phyloP scores from a whole-genome alignment of 2,888 invertebrate genomes.

The Gonocerus acuteangulatus region DNA sequence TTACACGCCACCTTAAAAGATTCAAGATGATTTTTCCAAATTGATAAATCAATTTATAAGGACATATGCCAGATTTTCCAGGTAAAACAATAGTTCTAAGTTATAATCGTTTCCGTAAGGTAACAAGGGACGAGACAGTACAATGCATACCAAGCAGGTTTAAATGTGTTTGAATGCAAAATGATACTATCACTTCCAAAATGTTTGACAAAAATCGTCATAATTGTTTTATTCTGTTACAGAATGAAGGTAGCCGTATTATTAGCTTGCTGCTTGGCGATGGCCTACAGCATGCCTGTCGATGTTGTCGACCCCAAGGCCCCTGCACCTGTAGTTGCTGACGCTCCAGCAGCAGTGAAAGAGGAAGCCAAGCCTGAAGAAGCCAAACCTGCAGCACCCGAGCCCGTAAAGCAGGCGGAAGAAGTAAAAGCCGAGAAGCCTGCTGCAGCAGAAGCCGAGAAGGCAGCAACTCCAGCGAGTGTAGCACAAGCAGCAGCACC shows the following conservation, averaged over 20 bases:
- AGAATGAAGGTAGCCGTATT: constrained; percentile 35
- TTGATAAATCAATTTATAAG: too few species aligned
- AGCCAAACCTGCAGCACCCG: constrained; percentile 19
- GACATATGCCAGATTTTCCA: too few species aligned
- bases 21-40: too few species aligned
- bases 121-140: too few species aligned
- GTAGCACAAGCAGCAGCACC: constrained; percentile 28
- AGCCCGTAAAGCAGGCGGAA: constrained; percentile 9
- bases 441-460: constrained; percentile 21
- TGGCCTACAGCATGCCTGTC: constrained; percentile 28
- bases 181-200: too few species aligned
- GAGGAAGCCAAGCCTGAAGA: constrained; percentile 30
- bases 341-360: constrained; percentile 43
- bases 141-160: too few species aligned
- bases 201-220: too few species aligned
- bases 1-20: too few species aligned
- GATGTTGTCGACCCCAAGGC: constrained; percentile 35
- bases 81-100: too few species aligned
- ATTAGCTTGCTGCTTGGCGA: constrained; percentile 31
- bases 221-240: too few species aligned
- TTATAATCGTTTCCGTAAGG: too few species aligned
- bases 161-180: too few species aligned
- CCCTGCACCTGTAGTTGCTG: constrained; percentile 43
- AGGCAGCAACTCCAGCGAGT: constrained; percentile 27
- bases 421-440: constrained; percentile 19